Percentiles rank a stretch among this genome's conserved stretches.
phyloP scores from a whole-genome alignment of 2,888 invertebrate species.

The Oscheius onirici region DNA sequence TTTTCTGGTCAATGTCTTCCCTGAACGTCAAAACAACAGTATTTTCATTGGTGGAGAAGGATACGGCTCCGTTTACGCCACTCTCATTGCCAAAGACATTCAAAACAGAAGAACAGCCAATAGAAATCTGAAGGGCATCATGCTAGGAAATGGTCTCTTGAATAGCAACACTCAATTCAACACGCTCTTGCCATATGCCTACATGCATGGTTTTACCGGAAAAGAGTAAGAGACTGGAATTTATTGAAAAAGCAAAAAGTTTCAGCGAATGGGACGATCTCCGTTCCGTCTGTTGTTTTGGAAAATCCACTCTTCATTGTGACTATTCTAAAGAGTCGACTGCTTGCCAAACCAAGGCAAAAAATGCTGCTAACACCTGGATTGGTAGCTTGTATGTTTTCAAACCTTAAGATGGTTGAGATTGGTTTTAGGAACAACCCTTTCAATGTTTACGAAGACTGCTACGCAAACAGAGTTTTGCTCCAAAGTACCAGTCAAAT shows the following conservation, averaged over 20 bases:
- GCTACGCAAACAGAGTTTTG: constrained; percentile 38
- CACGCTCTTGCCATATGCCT: constrained; percentile 42
- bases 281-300: constrained; percentile 40
- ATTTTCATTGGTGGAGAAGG: constrained; percentile 51
- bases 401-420: not conserved
- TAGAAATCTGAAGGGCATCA: constrained; percentile 31
- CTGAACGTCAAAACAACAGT: constrained; percentile 68
- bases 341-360: constrained; percentile 36
- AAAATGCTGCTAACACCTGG: constrained; percentile 39
- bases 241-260: not conserved
- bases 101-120: constrained; percentile 34
- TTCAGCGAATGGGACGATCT: constrained; percentile 55
- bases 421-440: constrained; percentile 37
- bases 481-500: constrained; percentile 23
- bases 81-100: constrained; percentile 30
- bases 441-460: constrained; percentile 49
- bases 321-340: constrained; percentile 35
- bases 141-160: constrained; percentile 57
- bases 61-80: constrained; percentile 43
- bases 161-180: constrained; percentile 49
- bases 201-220: constrained; percentile 51
- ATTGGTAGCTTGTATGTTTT: not conserved
- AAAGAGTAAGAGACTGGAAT: constrained; percentile 38
- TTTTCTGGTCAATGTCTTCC: constrained; percentile 73
- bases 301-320: constrained; percentile 37